Evolutionary conservation across 2,888 invertebrate species (phyloP), one percentile per base, ranked within the genome.

Genomic region (Xanthia icteritia): DNA sequence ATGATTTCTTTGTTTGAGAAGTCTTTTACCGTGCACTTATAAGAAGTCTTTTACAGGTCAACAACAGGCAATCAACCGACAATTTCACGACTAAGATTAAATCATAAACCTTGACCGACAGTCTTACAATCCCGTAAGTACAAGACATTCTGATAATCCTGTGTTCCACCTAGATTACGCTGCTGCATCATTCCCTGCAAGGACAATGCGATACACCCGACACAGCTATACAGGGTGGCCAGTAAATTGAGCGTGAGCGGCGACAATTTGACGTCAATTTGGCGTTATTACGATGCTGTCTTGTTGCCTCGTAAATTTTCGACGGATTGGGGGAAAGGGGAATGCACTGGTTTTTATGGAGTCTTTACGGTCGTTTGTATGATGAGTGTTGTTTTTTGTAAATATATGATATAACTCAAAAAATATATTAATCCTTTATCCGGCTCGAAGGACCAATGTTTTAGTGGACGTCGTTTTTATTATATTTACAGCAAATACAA

Each of bases 251-350:
- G 88, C 85, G 88, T 88, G 83, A 83, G 77, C 86, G 74, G 87
- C 89, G 90, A 90, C 92, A 91, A 92, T 93, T 92, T 92, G 93
- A 90, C 86, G 88, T 89, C 92, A 91, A 92, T 93, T 93, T 92
- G 90, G 86, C 87, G 91, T 90, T 92, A 93, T 92, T 92, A 92
- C 90, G 64, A 58, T 23, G 81, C 82, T 89, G 91, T 92, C 92
- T 92, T 90, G 90, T 86, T 88, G 86, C 84, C 87, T 87, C 90
- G 90, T 90, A 90, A 90, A 91, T 90, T 83, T 90, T 84, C 51
- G 76, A 77, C 73, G 82, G 31, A 6, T 11, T 3, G 20, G 23
- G 45, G 42, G n/a, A 6, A 8, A 36, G 36, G 13, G 63, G 58
- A 39, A 56, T 82, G 66, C 76, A 70, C 69, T 54, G 63, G 58